phyloP scores from a whole-genome alignment of 1,140 invertebrate species.

The Nasonia giraulti region DNA sequence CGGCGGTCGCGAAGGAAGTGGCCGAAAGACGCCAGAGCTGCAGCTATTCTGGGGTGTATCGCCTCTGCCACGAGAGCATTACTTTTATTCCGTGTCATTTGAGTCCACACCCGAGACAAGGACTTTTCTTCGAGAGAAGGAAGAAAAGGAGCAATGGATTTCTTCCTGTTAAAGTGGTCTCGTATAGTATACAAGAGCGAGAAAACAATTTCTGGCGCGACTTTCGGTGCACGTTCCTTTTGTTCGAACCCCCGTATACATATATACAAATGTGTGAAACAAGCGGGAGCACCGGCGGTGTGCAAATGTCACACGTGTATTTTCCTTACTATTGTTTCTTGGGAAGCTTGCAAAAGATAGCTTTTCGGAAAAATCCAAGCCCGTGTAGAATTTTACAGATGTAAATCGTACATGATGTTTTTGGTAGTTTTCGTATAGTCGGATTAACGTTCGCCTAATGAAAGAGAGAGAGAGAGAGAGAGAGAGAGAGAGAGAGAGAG shows the following conservation, averaged over 20 bases:
- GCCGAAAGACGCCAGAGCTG: conserved; percentile 54
- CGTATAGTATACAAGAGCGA: not conserved
- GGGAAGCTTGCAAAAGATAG: not conserved
- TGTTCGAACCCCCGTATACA: conserved; percentile 46
- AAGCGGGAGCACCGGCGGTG: too few relatives aligned
- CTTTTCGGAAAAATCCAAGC: too few relatives aligned
- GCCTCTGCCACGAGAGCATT: conserved; percentile 64
- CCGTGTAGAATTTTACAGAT: too few relatives aligned
- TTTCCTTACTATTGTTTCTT: too few relatives aligned
- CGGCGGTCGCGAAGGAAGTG: conserved; percentile 44
- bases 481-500: too few relatives aligned
- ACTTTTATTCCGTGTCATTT: conserved; percentile 76
- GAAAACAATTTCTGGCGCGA: conserved; percentile 46
- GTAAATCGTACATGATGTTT: too few relatives aligned
- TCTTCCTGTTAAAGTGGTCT: conserved; percentile 55
- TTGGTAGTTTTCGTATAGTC: conserved; percentile 21
- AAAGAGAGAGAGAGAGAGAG: not conserved
- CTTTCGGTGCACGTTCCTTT: conserved; percentile 23
- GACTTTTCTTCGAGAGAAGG: conserved; percentile 11
- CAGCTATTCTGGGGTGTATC: conserved; percentile 56
- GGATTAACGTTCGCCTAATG: not conserved
- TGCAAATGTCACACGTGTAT: too few relatives aligned
- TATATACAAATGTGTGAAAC: conserved; percentile 42
- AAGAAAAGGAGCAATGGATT: conserved; percentile 69
- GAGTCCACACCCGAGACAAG: conserved; percentile 66